Evolutionary conservation across 2,113 vertebrate genomes (phyloP).

Genomic region (Microcebus jonahi): DNA sequence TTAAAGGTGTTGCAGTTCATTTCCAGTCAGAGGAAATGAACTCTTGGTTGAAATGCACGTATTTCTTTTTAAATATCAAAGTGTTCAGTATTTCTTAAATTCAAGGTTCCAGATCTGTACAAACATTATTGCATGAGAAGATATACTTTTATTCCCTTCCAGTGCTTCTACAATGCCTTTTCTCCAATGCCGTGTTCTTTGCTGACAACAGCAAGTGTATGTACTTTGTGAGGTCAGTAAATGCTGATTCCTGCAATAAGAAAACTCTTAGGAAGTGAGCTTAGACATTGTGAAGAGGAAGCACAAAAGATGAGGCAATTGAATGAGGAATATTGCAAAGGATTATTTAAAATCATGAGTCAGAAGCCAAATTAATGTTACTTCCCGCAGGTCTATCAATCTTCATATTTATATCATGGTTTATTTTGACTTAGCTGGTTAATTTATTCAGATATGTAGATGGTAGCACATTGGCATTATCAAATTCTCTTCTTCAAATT

Average conservation of each 20-base stretch:
- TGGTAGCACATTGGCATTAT: conserved; percentile 23
- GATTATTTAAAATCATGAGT: conserved; percentile 60
- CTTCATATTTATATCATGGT: neutral
- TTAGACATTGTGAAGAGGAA: conserved; percentile 61
- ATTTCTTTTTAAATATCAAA: conserved; percentile 34
- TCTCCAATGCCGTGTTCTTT: conserved; percentile 49
- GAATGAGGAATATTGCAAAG: conserved; percentile 39
- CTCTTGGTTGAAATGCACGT: neutral
- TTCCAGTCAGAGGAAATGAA: conserved; percentile 52
- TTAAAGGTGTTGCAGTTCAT: neutral
- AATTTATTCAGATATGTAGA: neutral
- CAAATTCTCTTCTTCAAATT: conserved; percentile 39
- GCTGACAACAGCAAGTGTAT: conserved; percentile 68
- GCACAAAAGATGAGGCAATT: conserved; percentile 55
- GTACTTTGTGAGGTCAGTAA: conserved; percentile 62
- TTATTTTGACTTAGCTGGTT: conserved; percentile 50
- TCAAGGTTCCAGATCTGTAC: neutral
- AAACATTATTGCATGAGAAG: neutral
- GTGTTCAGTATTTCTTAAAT: conserved; percentile 28
- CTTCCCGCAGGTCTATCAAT: neutral
- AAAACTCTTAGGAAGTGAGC: conserved; percentile 66
- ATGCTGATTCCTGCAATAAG: conserved; percentile 72
- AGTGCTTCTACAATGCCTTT: neutral
- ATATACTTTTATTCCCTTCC: neutral
- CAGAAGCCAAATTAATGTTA: conserved; percentile 54